Conservation (phyloP, 2,113 vertebrate species). For the Micronisus gabar region DNA sequence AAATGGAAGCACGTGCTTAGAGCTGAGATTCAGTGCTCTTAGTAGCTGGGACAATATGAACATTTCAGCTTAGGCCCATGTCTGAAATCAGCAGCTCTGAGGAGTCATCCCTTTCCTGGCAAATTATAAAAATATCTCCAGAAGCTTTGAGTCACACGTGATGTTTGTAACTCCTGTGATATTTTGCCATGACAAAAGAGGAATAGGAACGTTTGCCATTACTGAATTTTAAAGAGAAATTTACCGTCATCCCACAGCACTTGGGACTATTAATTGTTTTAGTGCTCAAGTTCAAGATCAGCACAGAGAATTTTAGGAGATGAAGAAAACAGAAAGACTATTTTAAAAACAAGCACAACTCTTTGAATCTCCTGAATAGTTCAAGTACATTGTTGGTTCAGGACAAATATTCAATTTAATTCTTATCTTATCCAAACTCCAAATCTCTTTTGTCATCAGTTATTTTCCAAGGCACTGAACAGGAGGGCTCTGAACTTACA, state of each 20-base stretch:
- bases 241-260: not conserved
- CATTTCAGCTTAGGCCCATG: not conserved
- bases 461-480: not conserved
- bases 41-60: not conserved
- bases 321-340: not conserved
- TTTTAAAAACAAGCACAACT: not conserved
- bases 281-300: not conserved
- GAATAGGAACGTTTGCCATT: not conserved
- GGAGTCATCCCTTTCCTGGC: not conserved
- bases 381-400: not conserved
- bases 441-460: conserved; percentile 4
- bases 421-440: conserved; percentile 10
- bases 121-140: not conserved
- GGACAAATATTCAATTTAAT: conserved; percentile 46
- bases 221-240: not conserved
- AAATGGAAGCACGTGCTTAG: not conserved
- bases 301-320: not conserved
- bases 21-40: not conserved
- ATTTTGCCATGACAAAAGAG: not conserved
- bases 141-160: not conserved
- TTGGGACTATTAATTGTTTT: not conserved
- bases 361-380: not conserved
- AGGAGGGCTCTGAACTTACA: not conserved
- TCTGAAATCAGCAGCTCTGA: not conserved
- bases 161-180: not conserved